Percentiles rank a stretch among this genome's conserved stretches.
Conservation (phyloP, 92 coral and sea anemone genomes). For the Umimayanthus kanabou region DNA sequence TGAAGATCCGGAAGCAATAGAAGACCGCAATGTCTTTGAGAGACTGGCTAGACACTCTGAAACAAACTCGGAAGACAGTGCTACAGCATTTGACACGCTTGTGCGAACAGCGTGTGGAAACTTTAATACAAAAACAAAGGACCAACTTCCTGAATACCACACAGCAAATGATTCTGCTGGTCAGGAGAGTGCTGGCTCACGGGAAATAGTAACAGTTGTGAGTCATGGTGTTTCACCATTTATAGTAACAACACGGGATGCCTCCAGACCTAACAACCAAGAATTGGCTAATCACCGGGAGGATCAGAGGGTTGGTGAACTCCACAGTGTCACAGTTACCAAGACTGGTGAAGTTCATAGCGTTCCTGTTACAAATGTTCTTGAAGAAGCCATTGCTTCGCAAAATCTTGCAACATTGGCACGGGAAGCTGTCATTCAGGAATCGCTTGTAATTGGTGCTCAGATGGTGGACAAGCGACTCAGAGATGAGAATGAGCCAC, state of each 20-base stretch:
- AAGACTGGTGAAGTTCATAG: conserved; percentile 12
- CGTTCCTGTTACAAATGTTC: conserved; percentile 15
- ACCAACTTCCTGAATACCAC: neutral
- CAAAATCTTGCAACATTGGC: conserved; percentile 43
- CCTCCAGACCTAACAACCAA: neutral
- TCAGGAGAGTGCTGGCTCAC: neutral
- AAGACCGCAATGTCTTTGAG: conserved; percentile 30
- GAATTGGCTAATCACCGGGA: neutral
- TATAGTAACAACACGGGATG: conserved; percentile 8
- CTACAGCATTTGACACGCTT: conserved; percentile 73
- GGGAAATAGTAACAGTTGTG: conserved; percentile 21
- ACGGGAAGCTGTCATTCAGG: conserved; percentile 44
- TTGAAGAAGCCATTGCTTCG: conserved; percentile 41
- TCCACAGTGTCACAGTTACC: neutral
- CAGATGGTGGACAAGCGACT: conserved; percentile 35
- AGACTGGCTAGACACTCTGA: conserved; percentile 23
- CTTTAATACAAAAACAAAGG: conserved; percentile 43
- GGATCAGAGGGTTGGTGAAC: neutral
- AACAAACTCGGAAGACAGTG: conserved; percentile 24
- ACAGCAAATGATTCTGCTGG: neutral
- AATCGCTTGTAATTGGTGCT: conserved; percentile 40
- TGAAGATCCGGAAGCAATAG: neutral
- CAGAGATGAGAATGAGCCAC: conserved; percentile 12
- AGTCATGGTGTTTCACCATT: conserved; percentile 21
- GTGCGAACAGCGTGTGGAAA: conserved; percentile 86